Evolutionary conservation across 2,797 vertebrate genomes (phyloP).

Genomic region (Pseudochaenichthys georgianus): DNA sequence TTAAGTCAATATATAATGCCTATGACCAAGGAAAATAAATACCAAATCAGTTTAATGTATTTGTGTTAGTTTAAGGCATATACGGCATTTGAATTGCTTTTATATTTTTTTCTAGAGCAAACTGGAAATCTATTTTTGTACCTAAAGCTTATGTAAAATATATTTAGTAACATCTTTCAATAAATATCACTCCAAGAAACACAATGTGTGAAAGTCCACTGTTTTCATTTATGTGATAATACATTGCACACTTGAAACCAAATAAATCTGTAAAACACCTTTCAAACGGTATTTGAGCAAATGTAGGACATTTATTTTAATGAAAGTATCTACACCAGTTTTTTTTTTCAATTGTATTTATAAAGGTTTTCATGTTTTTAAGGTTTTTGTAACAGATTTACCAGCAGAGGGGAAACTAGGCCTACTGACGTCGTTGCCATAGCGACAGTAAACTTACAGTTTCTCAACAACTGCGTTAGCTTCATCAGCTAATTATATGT

Average conservation of each 20-base stretch:
- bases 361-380: no score
- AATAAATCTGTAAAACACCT: not conserved
- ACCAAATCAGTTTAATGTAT: constrained; percentile 9
- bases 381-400: not conserved
- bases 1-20: not conserved
- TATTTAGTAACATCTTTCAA: constrained; percentile 23
- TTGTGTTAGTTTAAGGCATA: not conserved
- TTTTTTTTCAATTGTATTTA: no score
- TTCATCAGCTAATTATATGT: not conserved
- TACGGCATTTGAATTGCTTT: constrained; percentile 2
- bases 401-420: not conserved
- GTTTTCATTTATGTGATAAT: not conserved
- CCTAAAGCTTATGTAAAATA: constrained; percentile 22
- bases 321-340: not conserved
- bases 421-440: constrained; percentile 58
- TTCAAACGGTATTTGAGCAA: not conserved
- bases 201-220: not conserved
- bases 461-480: not conserved
- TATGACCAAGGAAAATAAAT: constrained; percentile 6
- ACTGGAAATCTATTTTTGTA: constrained; percentile 66
- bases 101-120: not conserved
- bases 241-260: constrained; percentile 21
- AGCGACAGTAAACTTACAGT: constrained; percentile 41
- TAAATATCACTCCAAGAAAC: constrained; percentile 34
- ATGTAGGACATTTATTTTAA: not conserved